Base-by-base conservation (phyloP, 2,888 invertebrate genomes). In the Drepana falcataria region DNA sequence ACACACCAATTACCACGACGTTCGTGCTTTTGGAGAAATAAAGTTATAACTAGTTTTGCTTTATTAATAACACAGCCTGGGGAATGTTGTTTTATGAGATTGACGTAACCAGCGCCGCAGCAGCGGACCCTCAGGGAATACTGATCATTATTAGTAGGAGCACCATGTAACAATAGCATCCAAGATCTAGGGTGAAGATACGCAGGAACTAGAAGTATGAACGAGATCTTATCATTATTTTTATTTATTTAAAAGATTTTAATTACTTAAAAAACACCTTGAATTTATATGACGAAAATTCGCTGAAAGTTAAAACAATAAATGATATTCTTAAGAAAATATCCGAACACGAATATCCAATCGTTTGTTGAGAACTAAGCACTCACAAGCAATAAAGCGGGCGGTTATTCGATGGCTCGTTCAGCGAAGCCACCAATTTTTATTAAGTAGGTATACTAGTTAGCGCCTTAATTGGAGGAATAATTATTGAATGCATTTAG, bases 1-100 rank as follows among this genome's bases (percentile, higher is more conserved):
- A 53, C 56, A 55, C 40, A 55, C 47, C 47, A 58, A 65, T 59
- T 58, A 58, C 51, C 34, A 9, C 34, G 35, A 7, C 9, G 35
- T 48, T 48, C 9, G 40, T 51, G 33, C 37, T n/a, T 7, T n/a
- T 40, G 49, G 49, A 21, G 21, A 21, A 21, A 40, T n/a, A 51
- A 51, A 51, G 51, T 41, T 44, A 40, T 40, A 48, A 48, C 44
- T 44, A 44, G 44, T 44, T 44, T 9, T 9, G 44, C 9, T 44
- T 44, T 9, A 44, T 44, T 44, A 44, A 44, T 44, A 44, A 44
- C 9, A 9, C 44, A 9, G 44, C 7, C 44, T 44, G 6, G 9
- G 44, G 9, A 44, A 9, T 44, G 44, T 9, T 37, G 37, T 37
- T 37, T 37, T 37, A 37, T 5, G 5, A 4, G 4, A 37, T 37